Evolutionary conservation across 2,888 invertebrate species (phyloP).

Genomic region (Corbicula japonica): DNA sequence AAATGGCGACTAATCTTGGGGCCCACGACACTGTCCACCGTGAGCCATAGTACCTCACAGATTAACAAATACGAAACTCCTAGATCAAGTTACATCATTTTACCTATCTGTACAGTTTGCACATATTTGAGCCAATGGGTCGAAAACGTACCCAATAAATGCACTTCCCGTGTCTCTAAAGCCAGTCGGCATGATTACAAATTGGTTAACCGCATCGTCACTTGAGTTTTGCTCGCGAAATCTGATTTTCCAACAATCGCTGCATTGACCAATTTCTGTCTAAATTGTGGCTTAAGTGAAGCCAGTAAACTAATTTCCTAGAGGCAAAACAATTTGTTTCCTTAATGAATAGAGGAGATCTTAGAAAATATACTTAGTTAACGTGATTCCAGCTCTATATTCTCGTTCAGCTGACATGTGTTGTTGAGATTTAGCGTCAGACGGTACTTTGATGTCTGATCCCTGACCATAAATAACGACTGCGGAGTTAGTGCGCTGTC

Average conservation of each 20-base stretch:
- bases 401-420: conserved; percentile 8
- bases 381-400: conserved; percentile 14
- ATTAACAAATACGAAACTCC: no score
- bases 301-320: conserved; percentile 51
- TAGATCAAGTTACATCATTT: no score
- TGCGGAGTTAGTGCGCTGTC: no score
- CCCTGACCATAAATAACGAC: no score
- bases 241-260: conserved; percentile 48
- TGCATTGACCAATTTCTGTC: conserved; percentile 39
- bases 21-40: no score
- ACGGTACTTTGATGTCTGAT: no score
- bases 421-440: no score
- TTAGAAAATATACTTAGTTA: conserved; percentile 34
- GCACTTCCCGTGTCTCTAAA: not conserved
- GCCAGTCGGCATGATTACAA: conserved; percentile 1
- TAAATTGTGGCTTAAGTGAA: conserved; percentile 52
- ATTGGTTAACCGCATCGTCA: conserved; percentile 42
- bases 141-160: no score
- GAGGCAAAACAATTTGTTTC: conserved; percentile 53
- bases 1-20: no score
- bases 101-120: no score
- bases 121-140: no score
- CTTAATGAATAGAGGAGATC: conserved; percentile 51
- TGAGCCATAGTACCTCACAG: no score
- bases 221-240: conserved; percentile 48